Evolutionary conservation across 2,113 vertebrate genomes (phyloP).

Genomic region (Phoxinus phoxinus): DNA sequence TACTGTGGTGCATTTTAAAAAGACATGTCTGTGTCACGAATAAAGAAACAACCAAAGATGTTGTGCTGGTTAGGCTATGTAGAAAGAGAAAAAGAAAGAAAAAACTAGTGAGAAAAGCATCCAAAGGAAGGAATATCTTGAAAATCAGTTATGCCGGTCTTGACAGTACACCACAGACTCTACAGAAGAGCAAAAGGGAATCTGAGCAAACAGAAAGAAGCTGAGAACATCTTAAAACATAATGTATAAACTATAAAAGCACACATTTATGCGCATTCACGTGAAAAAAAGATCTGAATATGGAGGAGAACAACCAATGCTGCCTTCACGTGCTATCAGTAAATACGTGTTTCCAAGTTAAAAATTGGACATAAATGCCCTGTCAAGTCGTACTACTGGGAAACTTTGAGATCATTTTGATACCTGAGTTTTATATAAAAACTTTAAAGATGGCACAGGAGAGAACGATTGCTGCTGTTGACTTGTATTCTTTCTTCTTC

Average conservation of each 20-base stretch:
- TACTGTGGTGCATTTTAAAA: conserved; percentile 1
- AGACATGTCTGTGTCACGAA: neutral
- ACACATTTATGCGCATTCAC: neutral
- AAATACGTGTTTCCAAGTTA: too few species aligned
- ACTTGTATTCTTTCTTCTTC: too few species aligned
- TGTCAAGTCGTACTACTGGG: too few species aligned
- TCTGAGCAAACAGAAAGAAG: neutral
- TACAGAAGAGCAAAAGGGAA: neutral
- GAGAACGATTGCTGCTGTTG: too few species aligned
- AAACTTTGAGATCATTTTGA: too few species aligned
- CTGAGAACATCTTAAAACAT: neutral
- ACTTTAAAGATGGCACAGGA: too few species aligned
- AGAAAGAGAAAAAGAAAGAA: neutral
- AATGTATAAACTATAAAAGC: neutral
- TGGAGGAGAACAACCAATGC: neutral
- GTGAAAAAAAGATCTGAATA: neutral
- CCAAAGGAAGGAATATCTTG: neutral
- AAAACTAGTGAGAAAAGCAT: neutral
- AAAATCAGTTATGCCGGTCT: neutral
- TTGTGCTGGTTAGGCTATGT: neutral
- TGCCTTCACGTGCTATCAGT: too few species aligned
- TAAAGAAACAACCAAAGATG: neutral
- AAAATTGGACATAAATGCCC: too few species aligned
- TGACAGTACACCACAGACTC: neutral
- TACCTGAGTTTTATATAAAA: too few species aligned